Evolutionary conservation across 1,140 invertebrate species (phyloP).

Genomic region (Drosophila santomea): DNA sequence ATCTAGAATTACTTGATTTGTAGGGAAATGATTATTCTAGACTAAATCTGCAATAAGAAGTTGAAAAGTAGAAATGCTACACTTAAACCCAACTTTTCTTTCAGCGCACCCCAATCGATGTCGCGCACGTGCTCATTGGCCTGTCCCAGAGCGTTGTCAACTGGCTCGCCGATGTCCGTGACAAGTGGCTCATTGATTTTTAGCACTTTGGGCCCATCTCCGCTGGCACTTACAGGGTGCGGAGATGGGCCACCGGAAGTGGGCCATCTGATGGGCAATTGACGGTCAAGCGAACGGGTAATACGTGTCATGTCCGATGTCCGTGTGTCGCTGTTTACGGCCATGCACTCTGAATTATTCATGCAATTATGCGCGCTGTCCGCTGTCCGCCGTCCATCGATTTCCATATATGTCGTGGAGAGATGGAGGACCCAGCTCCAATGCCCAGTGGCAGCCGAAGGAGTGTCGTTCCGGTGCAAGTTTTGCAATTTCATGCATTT

Average conservation of each 20-base stretch:
- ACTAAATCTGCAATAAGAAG: neutral
- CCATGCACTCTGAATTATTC: constrained; percentile 56
- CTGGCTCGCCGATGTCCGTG: constrained; percentile 41
- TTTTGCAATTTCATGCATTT: constrained; percentile 77
- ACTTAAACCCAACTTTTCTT: neutral
- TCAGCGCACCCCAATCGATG: constrained; percentile 16
- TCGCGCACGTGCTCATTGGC: constrained; percentile 42
- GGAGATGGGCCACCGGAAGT: neutral
- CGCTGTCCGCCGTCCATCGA: constrained; percentile 18
- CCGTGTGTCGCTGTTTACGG: constrained; percentile 39
- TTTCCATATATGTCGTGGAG: constrained; percentile 12
- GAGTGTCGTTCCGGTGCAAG: constrained; percentile 33
- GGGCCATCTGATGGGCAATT: constrained; percentile 37
- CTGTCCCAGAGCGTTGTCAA: constrained; percentile 36
- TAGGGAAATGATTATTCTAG: too few species aligned
- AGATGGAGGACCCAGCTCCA: constrained; percentile 4
- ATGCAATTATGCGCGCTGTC: constrained; percentile 62
- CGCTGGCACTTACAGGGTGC: constrained; percentile 20
- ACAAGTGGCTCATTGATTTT: constrained; percentile 58
- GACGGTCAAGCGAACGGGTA: constrained; percentile 48
- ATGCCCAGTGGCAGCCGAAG: neutral
- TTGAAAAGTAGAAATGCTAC: neutral
- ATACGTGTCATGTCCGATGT: constrained; percentile 33
- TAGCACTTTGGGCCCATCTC: constrained; percentile 45
- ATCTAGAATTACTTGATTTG: too few species aligned